These are phyloP conservation scores for Neocloeon triangulifer DNA, from an alignment of 1,140 invertebrate species.

Conservation along the genomic window DNA sequence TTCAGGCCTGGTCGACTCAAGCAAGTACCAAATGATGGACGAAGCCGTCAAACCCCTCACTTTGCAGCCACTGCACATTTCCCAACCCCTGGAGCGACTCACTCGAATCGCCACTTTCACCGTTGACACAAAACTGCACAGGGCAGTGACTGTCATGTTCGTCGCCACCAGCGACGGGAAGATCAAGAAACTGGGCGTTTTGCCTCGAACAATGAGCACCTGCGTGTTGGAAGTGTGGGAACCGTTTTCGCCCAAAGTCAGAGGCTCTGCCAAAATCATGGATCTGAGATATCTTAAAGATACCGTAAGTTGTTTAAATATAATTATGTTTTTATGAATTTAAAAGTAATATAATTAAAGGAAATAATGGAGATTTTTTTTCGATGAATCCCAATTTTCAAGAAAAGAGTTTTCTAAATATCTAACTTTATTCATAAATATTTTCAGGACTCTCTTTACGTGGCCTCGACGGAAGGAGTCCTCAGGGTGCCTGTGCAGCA, in stretches of 20 bases:
- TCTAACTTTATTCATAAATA: no score
- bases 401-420: no score
- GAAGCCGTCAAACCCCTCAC: constrained; percentile 51
- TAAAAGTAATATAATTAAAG: not conserved
- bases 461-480: constrained; percentile 19
- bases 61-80: constrained; percentile 39
- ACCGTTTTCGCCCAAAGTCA: constrained; percentile 22
- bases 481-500: constrained; percentile 47
- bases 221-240: constrained; percentile 74
- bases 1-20: constrained; percentile 31
- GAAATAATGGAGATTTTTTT: no score
- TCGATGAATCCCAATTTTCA: no score
- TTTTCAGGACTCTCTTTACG: constrained; percentile 22
- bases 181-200: constrained; percentile 58
- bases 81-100: constrained; percentile 45
- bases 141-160: constrained; percentile 43
- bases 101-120: constrained; percentile 60
- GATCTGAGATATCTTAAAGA: constrained; percentile 58
- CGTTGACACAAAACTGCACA: constrained; percentile 37
- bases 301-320: constrained; percentile 29
- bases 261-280: no score
- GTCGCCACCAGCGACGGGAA: constrained; percentile 49
- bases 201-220: constrained; percentile 38
- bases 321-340: no score
- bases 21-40: constrained; percentile 73